Evolutionary conservation across 1,140 invertebrate species (phyloP).

Genomic region (Antheraea pernyi): DNA sequence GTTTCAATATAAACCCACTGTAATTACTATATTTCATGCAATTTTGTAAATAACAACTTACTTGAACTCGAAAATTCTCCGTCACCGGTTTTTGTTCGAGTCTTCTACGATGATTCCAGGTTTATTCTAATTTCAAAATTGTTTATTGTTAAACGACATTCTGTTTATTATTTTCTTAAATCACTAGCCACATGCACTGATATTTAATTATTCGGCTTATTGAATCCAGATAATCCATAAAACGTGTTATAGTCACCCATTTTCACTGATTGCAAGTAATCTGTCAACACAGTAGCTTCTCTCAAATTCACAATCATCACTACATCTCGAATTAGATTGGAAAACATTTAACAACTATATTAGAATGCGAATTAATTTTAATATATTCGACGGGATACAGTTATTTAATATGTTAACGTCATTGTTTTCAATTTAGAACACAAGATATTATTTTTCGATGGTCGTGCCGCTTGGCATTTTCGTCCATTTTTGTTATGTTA

Average conservation of each 20-base stretch:
- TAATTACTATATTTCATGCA: too few species aligned
- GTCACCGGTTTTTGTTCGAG: not conserved
- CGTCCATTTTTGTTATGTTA: constrained; percentile 50
- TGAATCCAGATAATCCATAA: not conserved
- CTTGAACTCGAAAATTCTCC: not conserved
- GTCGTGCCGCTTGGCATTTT: constrained; percentile 28
- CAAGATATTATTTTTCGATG: constrained; percentile 18
- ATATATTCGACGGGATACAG: not conserved
- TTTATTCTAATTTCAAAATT: not conserved
- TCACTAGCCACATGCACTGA: not conserved
- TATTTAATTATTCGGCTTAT: not conserved
- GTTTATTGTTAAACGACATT: not conserved
- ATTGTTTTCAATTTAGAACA: not conserved
- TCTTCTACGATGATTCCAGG: not conserved
- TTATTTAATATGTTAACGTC: not conserved
- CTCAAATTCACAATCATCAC: constrained; percentile 15
- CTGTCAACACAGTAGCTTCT: constrained; percentile 49
- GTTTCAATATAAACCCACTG: too few species aligned
- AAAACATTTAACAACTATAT: not conserved
- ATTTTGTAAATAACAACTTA: not conserved
- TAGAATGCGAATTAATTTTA: not conserved
- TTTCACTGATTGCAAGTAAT: constrained; percentile 43
- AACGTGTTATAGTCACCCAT: constrained; percentile 30
- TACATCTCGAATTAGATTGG: not conserved
- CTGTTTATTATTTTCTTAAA: not conserved